Base-by-base conservation (phyloP, 1,140 invertebrate species). In the Ceratosolen solmsi region DNA sequence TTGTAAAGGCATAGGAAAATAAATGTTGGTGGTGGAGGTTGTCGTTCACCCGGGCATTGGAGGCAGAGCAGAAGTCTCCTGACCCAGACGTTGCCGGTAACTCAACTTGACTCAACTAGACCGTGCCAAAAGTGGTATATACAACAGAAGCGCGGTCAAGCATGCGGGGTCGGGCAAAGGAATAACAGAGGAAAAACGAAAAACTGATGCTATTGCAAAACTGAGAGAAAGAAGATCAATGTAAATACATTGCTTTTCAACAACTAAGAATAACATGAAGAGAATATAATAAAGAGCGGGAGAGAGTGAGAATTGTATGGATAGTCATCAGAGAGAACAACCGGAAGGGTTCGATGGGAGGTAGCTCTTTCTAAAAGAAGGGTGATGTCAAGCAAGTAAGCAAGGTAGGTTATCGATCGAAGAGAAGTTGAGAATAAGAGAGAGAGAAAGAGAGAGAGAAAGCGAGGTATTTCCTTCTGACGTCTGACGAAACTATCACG, bases 401-500 rank as follows among this genome's bases (percentile, higher is more conserved):
- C 82, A 80, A 80, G 75, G 79, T 79, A 82, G 88, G 89, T 88
- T 91, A 91, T 91, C 90, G 90, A 91, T 91, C 90, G 89, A 86
- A 46, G 54, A 46, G 46, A 30, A 65, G 7, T 17, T n/a, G 41
- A 51, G 71, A 75, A 80, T 79, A 33, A 68, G 46, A 41, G 46
- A 68, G 72, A 41, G 20, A 25, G 46, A 74, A 70, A 33, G 79
- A 73, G 58, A 68, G 49, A 58, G 49, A 41, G 25, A 22, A 27
- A 51, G 72, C 79, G 20, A 46, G 60, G 58, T 38, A 46, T 36
- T 68, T 71, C 30, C 60, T 60, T 60, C 89, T 91, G 90, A 91
- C 90, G 90, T 89, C 90, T 91, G 90, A 91, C 90, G 90, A 91
- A 88, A 89, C 90, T 90, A 90, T 92, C 90, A 92, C 90, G 90